These are phyloP conservation scores for Synanthedon formicaeformis DNA, from an alignment of 2,888 invertebrate genomes.

Conservation along the genomic window DNA sequence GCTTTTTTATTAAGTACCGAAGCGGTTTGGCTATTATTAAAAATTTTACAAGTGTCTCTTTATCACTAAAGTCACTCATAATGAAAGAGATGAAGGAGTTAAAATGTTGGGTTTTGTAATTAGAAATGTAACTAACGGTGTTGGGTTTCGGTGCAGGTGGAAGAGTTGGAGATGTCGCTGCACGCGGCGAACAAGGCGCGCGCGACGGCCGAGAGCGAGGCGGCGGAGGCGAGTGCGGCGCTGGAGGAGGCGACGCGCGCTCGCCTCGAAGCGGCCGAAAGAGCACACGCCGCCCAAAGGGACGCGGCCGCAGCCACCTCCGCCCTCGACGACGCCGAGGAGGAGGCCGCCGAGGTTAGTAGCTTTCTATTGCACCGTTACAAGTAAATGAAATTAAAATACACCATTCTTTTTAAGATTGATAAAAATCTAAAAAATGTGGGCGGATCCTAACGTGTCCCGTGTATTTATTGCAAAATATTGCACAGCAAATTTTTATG, in stretches of 20 bases:
- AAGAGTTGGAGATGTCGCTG: slow-evolving; percentile 90
- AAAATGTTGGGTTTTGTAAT: neutral
- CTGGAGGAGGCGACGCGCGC: slow-evolving; percentile 84
- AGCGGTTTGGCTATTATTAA: too few relatives aligned
- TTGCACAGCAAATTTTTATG: too few relatives aligned
- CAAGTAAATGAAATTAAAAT: too few relatives aligned
- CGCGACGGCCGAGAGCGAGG: slow-evolving; percentile 87
- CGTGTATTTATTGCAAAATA: too few relatives aligned
- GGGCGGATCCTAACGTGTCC: too few relatives aligned
- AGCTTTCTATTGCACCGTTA: too few relatives aligned
- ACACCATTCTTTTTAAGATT: too few relatives aligned
- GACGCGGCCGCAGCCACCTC: slow-evolving; percentile 76
- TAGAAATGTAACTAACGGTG: neutral
- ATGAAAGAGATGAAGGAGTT: too few relatives aligned
- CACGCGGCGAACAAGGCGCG: slow-evolving; percentile 87
- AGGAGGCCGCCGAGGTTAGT: slow-evolving; percentile 83
- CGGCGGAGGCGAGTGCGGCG: slow-evolving; percentile 83
- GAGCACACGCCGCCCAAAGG: slow-evolving; percentile 65
- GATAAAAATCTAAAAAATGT: too few relatives aligned
- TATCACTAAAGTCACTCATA: too few relatives aligned
- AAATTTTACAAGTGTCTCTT: too few relatives aligned
- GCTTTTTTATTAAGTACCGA: too few relatives aligned
- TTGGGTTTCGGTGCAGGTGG: slow-evolving; percentile 67
- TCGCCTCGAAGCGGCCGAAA: slow-evolving; percentile 84
- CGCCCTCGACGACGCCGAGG: slow-evolving; percentile 93